Evolutionary conservation across 2,888 invertebrate genomes (phyloP), one percentile per base, ranked within the genome.

Genomic region (Poecilus cupreus): DNA sequence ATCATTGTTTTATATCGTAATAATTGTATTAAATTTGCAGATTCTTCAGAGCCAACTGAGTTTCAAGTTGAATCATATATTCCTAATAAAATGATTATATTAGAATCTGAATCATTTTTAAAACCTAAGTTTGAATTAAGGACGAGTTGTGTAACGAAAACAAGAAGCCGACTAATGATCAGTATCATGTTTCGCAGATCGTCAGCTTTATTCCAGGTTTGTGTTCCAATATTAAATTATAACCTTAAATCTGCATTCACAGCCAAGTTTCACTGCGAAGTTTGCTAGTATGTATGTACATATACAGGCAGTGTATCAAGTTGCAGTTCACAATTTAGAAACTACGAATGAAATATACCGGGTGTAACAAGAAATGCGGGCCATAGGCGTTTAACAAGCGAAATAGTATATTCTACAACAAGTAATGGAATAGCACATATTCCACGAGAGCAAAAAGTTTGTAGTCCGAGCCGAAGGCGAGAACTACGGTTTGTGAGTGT

Each of bases 141-240:
- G 24, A 51, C 77, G 37, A 54, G 70, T 46, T 60, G 46, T 16
- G 37, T 60, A 43, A 78, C 64, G 10, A 54, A 22, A 2, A 39
- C 16, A 10, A 37, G 13, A 22, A 82, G 54, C 70, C 46, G 70
- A 10, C 70, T 82, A 8, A 26, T 77, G n/a, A 77, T 82, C 24
- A 70, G 72, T 22, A n/a, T 82, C 3, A 24, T 77, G 57, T 82
- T 82, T 77, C 74, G 82, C n/a, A 37, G 82, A 46, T 54, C 82
- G 10, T 82, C 82, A 6, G 70, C 82, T 8, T 77, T 82, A 20
- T 77, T 82, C 70, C 74, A 82, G 54, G 82, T 81, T 64, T n/a
- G 46, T 70, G 11, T 24, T 4, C n/a, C n/a, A n/a, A n/a, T 8
- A 24, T 6, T 64, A 6, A 32, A 5, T 6, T 6, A 32, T 32